These are phyloP conservation scores for Callopanchax toddi DNA, from an alignment of 2,113 vertebrate species.

Conservation along the genomic window DNA sequence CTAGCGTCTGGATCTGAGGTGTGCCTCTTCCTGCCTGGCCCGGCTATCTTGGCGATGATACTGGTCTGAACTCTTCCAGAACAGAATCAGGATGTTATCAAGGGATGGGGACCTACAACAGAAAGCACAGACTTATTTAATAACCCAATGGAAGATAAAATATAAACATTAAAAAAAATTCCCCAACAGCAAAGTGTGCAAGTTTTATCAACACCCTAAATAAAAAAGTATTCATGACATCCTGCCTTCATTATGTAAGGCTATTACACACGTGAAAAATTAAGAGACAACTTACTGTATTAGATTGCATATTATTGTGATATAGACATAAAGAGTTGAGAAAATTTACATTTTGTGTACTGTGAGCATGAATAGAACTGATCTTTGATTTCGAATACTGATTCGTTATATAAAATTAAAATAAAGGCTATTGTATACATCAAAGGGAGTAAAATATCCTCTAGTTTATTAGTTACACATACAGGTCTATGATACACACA, in stretches of 20 bases:
- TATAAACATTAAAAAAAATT: not conserved
- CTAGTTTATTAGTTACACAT: too few species aligned
- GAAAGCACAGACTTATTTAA: not conserved
- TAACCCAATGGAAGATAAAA: not conserved
- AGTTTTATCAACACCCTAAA: too few species aligned
- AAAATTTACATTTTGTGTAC: too few species aligned
- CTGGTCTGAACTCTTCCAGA: constrained; percentile 86
- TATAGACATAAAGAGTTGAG: too few species aligned
- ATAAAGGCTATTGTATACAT: not conserved
- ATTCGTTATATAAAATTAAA: not conserved
- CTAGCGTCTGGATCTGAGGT: constrained; percentile 97
- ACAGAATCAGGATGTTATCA: constrained; percentile 84
- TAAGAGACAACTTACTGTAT: too few species aligned
- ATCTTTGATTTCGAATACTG: not conserved
- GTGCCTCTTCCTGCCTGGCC: constrained; percentile 96
- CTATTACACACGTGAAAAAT: too few species aligned
- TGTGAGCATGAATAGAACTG: not conserved
- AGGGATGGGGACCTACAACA: constrained; percentile 43
- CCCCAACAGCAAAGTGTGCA: too few species aligned
- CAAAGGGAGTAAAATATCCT: too few species aligned
- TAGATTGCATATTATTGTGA: too few species aligned
- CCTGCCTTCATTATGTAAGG: too few species aligned
- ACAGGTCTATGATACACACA: too few species aligned
- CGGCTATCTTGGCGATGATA: constrained; percentile 99
- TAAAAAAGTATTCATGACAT: too few species aligned